These are phyloP conservation scores for Dendropsophus ebraccatus DNA, from an alignment of 2,113 vertebrate species.

Conservation along the genomic window DNA sequence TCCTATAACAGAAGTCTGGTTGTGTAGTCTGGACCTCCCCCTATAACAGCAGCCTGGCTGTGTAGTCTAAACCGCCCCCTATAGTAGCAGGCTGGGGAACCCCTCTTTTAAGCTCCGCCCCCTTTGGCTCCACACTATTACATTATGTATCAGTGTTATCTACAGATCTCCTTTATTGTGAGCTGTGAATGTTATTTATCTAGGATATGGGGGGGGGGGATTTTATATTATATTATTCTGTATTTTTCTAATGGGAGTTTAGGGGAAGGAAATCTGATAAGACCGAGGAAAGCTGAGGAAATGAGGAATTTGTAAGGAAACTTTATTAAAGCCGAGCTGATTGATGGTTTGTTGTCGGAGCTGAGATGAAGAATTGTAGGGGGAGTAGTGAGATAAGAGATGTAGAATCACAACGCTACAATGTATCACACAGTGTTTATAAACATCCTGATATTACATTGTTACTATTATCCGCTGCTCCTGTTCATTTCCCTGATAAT, in stretches of 20 bases:
- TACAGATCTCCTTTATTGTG: not conserved
- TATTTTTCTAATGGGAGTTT: slow-evolving; percentile 31
- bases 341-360: not conserved
- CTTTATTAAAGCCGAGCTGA: slow-evolving; percentile 12
- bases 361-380: not conserved
- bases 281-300: not conserved
- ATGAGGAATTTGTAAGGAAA: not conserved
- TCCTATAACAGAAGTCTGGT: not conserved
- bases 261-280: slow-evolving; percentile 13
- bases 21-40: not conserved
- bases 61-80: not conserved
- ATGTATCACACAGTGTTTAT: too few relatives aligned
- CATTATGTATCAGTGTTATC: not conserved
- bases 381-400: not conserved
- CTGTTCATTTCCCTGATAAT: too few relatives aligned
- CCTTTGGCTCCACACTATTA: not conserved
- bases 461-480: too few relatives aligned
- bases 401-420: not conserved
- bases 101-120: not conserved
- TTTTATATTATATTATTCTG: not conserved
- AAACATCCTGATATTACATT: too few relatives aligned
- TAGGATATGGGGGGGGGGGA: not conserved
- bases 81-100: not conserved
- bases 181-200: not conserved
- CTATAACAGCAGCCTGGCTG: too few relatives aligned